Evolutionary conservation across 2,797 vertebrate species (phyloP).

Genomic region (Dromococcyx pavoninus): DNA sequence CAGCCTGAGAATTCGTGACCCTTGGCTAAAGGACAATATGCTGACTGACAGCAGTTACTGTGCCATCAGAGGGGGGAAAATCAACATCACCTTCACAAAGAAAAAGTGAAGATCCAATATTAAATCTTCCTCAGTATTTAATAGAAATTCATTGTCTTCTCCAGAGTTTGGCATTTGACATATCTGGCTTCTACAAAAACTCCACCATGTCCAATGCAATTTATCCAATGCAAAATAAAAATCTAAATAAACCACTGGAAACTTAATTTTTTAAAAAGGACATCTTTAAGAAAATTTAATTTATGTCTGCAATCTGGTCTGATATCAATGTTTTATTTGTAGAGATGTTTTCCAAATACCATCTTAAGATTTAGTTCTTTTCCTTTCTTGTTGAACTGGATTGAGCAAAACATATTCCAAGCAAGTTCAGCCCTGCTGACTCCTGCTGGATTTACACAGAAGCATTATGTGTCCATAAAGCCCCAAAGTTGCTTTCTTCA

Average conservation of each 20-base stretch:
- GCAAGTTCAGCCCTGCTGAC: slow-evolving; percentile 30
- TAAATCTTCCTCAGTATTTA: not conserved
- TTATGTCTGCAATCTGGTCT: not conserved
- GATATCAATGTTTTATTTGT: not conserved
- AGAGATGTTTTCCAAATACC: not conserved
- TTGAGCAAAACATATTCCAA: slow-evolving; percentile 19
- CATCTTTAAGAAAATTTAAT: not conserved
- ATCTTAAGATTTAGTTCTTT: not conserved
- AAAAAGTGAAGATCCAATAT: not conserved
- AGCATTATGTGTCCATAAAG: not conserved
- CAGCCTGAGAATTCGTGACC: not conserved
- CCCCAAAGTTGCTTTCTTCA: not conserved
- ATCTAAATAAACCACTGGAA: not conserved
- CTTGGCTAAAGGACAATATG: not conserved
- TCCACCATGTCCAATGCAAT: not conserved
- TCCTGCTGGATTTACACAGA: slow-evolving; percentile 17
- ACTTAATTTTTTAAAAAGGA: not conserved
- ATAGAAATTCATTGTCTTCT: not conserved
- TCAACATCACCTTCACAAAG: not conserved
- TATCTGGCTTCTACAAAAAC: not conserved
- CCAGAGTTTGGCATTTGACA: not conserved
- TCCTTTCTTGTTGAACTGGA: not conserved
- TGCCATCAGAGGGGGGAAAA: not conserved
- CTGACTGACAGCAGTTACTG: not conserved
- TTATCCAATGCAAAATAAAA: slow-evolving; percentile 9